Conservation (phyloP, 2,113 vertebrate genomes). For the Furnarius figulus region DNA sequence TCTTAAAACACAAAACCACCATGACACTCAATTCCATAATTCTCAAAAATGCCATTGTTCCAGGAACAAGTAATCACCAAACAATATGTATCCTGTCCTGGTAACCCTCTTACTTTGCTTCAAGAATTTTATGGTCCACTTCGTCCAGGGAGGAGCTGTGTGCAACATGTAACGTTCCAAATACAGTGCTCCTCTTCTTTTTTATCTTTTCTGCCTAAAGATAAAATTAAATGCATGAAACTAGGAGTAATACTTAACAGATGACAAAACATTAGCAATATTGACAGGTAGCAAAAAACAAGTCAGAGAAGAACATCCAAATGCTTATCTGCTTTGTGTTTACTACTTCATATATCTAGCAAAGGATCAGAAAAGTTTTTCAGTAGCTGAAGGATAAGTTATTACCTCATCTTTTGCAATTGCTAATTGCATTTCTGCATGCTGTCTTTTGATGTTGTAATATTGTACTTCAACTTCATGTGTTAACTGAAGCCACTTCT, state of each 20-base stretch:
- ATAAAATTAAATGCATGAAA: not conserved
- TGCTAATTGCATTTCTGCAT: constrained; percentile 90
- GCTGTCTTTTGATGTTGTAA: constrained; percentile 99
- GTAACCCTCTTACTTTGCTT: constrained; percentile 89
- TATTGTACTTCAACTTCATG: constrained; percentile 98
- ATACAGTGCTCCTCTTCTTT: constrained; percentile 94
- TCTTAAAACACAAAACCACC: not conserved
- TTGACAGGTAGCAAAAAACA: not conserved
- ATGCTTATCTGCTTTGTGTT: not conserved
- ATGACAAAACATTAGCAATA: not conserved
- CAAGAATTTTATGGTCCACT: constrained; percentile 99
- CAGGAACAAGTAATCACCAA: not conserved
- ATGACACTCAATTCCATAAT: not conserved
- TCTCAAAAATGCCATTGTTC: not conserved
- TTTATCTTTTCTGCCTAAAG: constrained; percentile 97
- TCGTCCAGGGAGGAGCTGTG: constrained; percentile 98
- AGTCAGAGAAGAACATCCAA: not conserved
- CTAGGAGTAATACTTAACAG: not conserved
- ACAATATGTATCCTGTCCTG: not conserved
- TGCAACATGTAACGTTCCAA: constrained; percentile 95
- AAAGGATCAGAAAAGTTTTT: not conserved
- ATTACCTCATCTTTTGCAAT: constrained; percentile 97
- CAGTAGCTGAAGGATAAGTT: not conserved
- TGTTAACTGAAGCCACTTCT: constrained; percentile 98
- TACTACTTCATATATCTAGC: not conserved